Evolutionary conservation across 2,797 vertebrate species (phyloP).

Genomic region (Sebastes oblongus): DNA sequence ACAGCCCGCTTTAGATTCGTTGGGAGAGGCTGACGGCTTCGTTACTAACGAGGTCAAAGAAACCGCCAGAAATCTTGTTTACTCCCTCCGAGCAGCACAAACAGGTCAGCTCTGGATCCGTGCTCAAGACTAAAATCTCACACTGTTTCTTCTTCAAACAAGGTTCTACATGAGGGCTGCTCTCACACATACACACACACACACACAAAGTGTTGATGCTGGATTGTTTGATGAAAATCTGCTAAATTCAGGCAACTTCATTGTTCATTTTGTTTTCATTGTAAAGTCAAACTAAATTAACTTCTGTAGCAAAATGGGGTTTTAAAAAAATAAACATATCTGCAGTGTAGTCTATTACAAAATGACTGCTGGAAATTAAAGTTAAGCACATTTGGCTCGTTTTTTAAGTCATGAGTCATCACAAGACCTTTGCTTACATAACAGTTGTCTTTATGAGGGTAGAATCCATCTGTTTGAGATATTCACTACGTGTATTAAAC

Average conservation of each 20-base stretch:
- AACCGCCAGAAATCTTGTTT: constrained; percentile 6
- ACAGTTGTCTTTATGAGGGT: constrained; percentile 19
- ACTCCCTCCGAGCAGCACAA: neutral
- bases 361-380: neutral
- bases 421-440: constrained; percentile 30
- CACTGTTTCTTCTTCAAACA: constrained; percentile 5
- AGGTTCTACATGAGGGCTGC: neutral
- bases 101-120: constrained; percentile 15
- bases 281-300: neutral
- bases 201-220: neutral
- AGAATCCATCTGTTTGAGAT: neutral
- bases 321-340: neutral
- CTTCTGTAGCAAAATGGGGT: neutral
- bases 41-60: constrained; percentile 18
- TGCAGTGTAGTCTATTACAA: neutral
- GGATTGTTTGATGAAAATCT: neutral
- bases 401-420: constrained; percentile 26
- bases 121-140: neutral
- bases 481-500: neutral
- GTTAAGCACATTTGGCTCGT: neutral
- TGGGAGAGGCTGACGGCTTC: neutral
- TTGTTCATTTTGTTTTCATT: neutral
- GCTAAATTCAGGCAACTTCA: neutral
- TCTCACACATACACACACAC: neutral
- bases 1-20: neutral